Evolutionary conservation across 1,140 invertebrate genomes (phyloP).

Genomic region (Streblospio benedicti): DNA sequence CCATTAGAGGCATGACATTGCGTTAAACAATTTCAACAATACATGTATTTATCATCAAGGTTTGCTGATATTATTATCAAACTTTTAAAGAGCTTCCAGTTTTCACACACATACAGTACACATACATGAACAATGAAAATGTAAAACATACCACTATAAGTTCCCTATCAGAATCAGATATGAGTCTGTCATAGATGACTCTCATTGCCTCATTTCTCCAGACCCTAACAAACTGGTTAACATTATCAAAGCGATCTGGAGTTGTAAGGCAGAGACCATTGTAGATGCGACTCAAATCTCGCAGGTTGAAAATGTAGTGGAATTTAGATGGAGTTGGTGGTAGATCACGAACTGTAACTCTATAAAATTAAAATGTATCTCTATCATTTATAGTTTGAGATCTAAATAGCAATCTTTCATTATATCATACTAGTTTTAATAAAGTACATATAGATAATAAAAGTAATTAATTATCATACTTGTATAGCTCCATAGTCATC

Average conservation of each 20-base stretch:
- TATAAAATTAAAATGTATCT: constrained; percentile 20
- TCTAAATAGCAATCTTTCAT: background rate
- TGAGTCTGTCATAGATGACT: constrained; percentile 77
- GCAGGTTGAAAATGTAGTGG: constrained; percentile 87
- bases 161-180: constrained; percentile 54
- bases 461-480: constrained; percentile 49
- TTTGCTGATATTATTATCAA: no score
- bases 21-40: no score
- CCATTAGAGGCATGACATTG: no score
- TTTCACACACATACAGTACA: background rate
- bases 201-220: constrained; percentile 83
- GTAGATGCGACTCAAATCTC: constrained; percentile 74
- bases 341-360: constrained; percentile 60
- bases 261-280: constrained; percentile 68
- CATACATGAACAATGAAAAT: background rate
- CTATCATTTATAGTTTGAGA: background rate
- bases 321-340: constrained; percentile 87
- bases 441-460: background rate
- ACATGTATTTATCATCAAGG: no score
- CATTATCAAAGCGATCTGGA: constrained; percentile 56
- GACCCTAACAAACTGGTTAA: constrained; percentile 65
- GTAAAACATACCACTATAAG: constrained; percentile 22
- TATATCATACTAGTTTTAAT: background rate
- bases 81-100: no score
- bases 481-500: constrained; percentile 74